Base-by-base conservation (phyloP, 1,140 invertebrate species). In the Panagrolaimus sp. region DNA sequence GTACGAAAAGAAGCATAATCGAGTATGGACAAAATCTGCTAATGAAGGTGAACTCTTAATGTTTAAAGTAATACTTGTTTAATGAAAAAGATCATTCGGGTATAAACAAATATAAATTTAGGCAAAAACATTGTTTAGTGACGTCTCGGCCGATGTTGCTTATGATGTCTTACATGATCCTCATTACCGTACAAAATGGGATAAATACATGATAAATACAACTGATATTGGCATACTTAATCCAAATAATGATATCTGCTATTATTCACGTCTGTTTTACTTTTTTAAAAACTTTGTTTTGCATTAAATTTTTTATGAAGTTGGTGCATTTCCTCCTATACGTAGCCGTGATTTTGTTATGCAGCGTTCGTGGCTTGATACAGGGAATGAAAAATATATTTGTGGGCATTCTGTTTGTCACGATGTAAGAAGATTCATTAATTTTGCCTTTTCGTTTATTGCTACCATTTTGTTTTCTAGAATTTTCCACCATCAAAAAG, bases 211-310 rank as follows among this genome's bases (percentile, higher is more conserved):
- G 74, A 67, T 72, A 88, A 57, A 89, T 64, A 89, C 90, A 5
- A 88, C 89, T 77, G 91, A 92, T 81, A 91, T 93, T 68, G 92
- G 91, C 23, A 90, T 89, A 83, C 87, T 94, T 77, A 92, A 93
- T 86, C 90, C 91, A 46, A 93, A 92, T 82, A 93, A 93, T 82
- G 91, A 93, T 84, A 88, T 94, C 71, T 91, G 91, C 64, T 94
- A 94, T 84, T 93, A 94, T 85, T 89, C 91, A 70, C 89, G 91
- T 92, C 83, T 89, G 89, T 88, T 70, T 53, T n/a, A n/a, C n/a
- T n/a, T 76, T 71, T 63, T 23, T 14, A 45, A 48, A 9, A 13
- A 65, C n/a, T n/a, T 16, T 25, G 1, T 23, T 61, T 23, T 67
- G 27, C 20, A 57, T 14, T 7, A 20, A 25, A 45, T 51, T 63